Conservation (phyloP, 35 echinoderm and acorn worm genomes). For the Apostichopus parvimensis region DNA sequence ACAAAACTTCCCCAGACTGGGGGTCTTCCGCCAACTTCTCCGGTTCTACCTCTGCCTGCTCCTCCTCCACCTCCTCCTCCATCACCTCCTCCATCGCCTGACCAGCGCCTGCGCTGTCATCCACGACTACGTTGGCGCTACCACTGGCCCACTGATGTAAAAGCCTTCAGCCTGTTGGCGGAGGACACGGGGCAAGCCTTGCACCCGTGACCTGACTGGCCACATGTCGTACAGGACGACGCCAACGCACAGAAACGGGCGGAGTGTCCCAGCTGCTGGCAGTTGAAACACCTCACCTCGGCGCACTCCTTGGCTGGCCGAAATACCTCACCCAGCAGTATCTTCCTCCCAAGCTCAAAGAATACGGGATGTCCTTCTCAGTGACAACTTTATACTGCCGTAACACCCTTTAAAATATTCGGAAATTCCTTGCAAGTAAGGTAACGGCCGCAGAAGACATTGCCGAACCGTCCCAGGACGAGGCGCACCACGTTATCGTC, state of each 20-base stretch:
- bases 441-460: not conserved
- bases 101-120: too few relatives aligned
- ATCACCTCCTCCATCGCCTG: too few relatives aligned
- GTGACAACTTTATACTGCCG: slow-evolving; percentile 32
- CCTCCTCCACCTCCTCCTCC: too few relatives aligned
- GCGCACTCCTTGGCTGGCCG: slow-evolving; percentile 47
- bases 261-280: slow-evolving; percentile 36
- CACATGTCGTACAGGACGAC: not conserved
- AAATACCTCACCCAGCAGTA: slow-evolving; percentile 52
- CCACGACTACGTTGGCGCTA: not conserved
- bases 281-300: slow-evolving; percentile 35
- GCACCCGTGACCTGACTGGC: not conserved
- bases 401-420: slow-evolving; percentile 28
- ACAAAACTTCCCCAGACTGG: too few relatives aligned
- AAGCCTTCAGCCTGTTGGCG: not conserved
- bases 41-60: too few relatives aligned
- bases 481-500: too few relatives aligned
- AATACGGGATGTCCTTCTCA: slow-evolving; percentile 33
- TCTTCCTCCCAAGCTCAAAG: slow-evolving; percentile 26
- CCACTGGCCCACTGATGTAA: not conserved
- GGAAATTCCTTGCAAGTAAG: not conserved
- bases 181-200: not conserved
- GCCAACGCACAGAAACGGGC: not conserved
- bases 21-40: too few relatives aligned
- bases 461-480: not conserved